Conservation (phyloP, 2,888 invertebrate genomes). For the Hemistola chrysoprasaria region DNA sequence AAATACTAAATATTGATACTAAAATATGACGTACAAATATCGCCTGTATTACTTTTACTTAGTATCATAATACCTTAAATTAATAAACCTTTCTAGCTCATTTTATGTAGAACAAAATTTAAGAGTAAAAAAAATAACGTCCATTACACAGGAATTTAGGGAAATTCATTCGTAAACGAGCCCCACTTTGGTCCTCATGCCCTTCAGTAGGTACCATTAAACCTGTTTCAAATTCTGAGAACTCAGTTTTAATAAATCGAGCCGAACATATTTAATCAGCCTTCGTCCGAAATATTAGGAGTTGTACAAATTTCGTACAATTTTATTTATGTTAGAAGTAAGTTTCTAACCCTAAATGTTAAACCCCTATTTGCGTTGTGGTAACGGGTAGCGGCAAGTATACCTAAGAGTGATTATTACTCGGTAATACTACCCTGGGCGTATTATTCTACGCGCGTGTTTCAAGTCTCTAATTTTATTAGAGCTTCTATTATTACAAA, state of each 20-base stretch:
- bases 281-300: slow-evolving; percentile 1
- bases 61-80: no score
- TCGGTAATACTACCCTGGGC: slow-evolving; percentile 2
- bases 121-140: no score
- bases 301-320: slow-evolving; percentile 4
- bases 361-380: slow-evolving; percentile 6
- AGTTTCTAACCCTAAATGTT: slow-evolving; percentile 6
- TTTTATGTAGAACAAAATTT: no score
- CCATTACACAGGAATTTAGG: no score
- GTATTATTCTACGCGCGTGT: slow-evolving; percentile 10
- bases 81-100: no score
- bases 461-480: slow-evolving; percentile 13
- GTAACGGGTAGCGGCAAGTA: slow-evolving; percentile 5
- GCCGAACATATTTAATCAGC: slow-evolving; percentile 7
- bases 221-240: no score
- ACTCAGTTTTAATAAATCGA: background rate
- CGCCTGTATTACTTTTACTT: no score
- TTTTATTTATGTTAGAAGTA: slow-evolving; percentile 8
- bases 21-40: background rate
- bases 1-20: slow-evolving; percentile 22
- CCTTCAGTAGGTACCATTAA: no score
- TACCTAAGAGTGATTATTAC: slow-evolving; percentile 11
- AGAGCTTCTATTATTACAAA: slow-evolving; percentile 13
- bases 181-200: no score
- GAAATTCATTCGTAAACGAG: no score